Conservation (phyloP, 2,113 vertebrate species). For the Pelecanoides urinatrix region DNA sequence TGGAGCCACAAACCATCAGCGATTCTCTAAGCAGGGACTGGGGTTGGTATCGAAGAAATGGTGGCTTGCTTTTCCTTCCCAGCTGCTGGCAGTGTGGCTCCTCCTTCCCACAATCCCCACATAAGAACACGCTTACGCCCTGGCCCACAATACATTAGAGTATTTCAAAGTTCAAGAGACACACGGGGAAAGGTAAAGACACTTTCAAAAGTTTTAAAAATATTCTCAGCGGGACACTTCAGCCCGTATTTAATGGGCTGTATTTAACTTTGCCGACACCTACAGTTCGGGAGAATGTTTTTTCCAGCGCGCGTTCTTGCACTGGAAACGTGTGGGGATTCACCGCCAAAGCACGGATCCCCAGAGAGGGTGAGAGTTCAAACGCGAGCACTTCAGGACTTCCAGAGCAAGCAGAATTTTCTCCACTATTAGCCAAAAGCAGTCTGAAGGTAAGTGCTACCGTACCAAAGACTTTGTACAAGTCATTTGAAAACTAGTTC, state of each 20-base stretch:
- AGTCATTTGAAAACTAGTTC: not conserved
- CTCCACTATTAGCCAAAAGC: not conserved
- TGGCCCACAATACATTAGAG: not conserved
- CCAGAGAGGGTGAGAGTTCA: not conserved
- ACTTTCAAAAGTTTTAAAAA: not conserved
- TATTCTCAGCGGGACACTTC: not conserved
- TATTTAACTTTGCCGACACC: not conserved
- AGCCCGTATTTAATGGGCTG: not conserved
- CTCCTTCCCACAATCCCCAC: not conserved
- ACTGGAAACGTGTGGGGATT: not conserved
- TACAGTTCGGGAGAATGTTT: not conserved
- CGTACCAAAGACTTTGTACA: not conserved
- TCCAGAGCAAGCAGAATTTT: not conserved
- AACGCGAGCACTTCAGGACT: not conserved
- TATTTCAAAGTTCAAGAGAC: not conserved
- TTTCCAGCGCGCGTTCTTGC: not conserved
- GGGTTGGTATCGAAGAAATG: not conserved
- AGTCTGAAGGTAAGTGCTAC: not conserved
- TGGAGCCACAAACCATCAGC: not conserved
- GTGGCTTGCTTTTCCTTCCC: not conserved
- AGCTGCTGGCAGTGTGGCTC: not conserved
- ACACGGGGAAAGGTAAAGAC: not conserved
- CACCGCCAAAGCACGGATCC: not conserved
- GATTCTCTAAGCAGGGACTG: not conserved
- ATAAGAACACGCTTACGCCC: not conserved